These are phyloP conservation scores for Ctenochaetus hawaiiensis DNA, from an alignment of 2,797 vertebrate genomes.

Conservation along the genomic window DNA sequence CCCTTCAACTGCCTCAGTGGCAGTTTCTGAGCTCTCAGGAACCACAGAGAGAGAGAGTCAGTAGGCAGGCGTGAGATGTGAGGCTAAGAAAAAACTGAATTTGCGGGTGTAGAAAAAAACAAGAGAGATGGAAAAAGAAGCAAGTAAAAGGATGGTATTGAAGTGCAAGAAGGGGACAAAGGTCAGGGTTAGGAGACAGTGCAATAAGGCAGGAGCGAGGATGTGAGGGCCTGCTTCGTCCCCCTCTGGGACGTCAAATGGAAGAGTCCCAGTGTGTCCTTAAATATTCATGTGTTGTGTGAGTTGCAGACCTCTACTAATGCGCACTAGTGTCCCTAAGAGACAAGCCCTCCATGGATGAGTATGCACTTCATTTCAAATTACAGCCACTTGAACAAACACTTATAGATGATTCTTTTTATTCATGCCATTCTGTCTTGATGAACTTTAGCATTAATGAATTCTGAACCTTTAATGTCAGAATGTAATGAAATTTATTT, in stretches of 20 bases:
- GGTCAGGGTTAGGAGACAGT: conserved; percentile 57
- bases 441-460: background rate
- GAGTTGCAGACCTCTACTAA: conserved; percentile 74
- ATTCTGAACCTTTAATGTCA: background rate
- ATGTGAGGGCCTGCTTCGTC: conserved; percentile 45
- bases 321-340: conserved; percentile 80
- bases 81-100: conserved; percentile 27
- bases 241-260: conserved; percentile 77
- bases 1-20: conserved; percentile 61
- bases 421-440: background rate
- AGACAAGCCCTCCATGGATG: conserved; percentile 70
- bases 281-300: conserved; percentile 85
- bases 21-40: conserved; percentile 41
- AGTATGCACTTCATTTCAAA: conserved; percentile 81
- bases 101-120: conserved; percentile 17
- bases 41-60: conserved; percentile 53
- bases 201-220: conserved; percentile 23
- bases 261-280: conserved; percentile 82
- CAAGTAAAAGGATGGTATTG: conserved; percentile 4
- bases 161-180: conserved; percentile 48
- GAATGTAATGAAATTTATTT: background rate
- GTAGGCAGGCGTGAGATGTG: conserved; percentile 8
- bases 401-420: conserved; percentile 67
- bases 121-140: conserved; percentile 10
- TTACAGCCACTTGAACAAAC: conserved; percentile 76